Evolutionary conservation across 2,113 vertebrate species (phyloP), one percentile per base, ranked within the genome.

Genomic region (Taurulus bubalis): DNA sequence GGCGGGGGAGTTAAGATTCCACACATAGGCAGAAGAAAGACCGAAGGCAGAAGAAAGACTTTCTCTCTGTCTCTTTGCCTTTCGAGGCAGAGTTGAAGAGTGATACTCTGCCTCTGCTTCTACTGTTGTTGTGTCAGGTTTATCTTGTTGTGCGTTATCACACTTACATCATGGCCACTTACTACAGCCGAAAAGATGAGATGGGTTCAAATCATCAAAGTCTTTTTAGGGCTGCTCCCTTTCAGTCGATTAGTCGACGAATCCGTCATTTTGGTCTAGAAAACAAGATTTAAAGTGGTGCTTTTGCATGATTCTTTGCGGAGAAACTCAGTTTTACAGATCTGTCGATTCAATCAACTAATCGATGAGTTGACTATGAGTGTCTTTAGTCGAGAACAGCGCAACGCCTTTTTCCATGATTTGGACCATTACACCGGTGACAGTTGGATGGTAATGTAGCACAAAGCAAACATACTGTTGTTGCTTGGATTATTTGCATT

Each of bases 1-100:
- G 67, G 82, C 60, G 34, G 32, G 32, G 51, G 55, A 56, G 12
- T 26, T 56, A 55, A 75, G 65, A 82, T 51, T 85, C 73, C 72
- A 82, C 30, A 40, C 49, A 77, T 38, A 56, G 30, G 32, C 10
- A 26, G 82, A 24, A 24, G 32, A 75, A 3, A 53, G 51, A 66
- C 32, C n/a, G 6, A 24, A 73, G 71, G 28, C 12, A 30, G 81
- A 24, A 24, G 32, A 75, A 3, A 53, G 51, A 66, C 28, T 34
- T 34, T 47, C n/a, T 56, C 58, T 55, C 36, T 28, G 64, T 75
- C 18, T 60, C 53, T 69, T 22, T 63, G 49, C 14, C 26, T 58
- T 42, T 56, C 12, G 0, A 60, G 8, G 38, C 40, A 47, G 34
- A 55, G 49, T 51, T 28, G 45, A 22, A 66, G 34, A 42, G 36